Evolutionary conservation across 2,888 invertebrate genomes (phyloP), one percentile per base, ranked within the genome.

Genomic region (Eilema griseolum): DNA sequence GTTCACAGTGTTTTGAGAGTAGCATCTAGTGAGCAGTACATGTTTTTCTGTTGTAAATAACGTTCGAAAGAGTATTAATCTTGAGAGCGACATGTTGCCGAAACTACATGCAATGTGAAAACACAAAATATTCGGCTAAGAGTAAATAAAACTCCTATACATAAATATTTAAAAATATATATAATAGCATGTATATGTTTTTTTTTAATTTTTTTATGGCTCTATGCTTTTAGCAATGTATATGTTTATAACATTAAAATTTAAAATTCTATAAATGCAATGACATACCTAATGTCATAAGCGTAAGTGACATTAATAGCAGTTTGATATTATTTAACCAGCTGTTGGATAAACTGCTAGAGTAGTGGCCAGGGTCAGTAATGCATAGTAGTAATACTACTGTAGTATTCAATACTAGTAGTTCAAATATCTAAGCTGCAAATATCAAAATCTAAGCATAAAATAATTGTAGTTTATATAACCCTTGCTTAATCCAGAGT

Each of bases 1-100:
- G 82, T 95, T 93, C 31, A 95, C 77, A 59, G 78, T 61, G 76
- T 89, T 92, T 82, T 92, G 89, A 8, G 93, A 89, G 76, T 89
- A 89, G 81, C 83, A 86, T 80, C 84, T 88, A n/a, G 80, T 78
- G 14, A 86, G 61, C 26, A 83, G 67, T 60, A 77, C 77, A 65
- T 83, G 66, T 76, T 85, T 90, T 60, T 88, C 85, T 28, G 84
- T 70, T 66, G 79, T 85, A 74, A 83, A 82, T 37, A 93, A 56
- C 0, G 87, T 86, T 57, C 88, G 85, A 52, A 89, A 81, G 65
- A 74, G 75, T 67, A 84, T 67, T 67, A 86, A 64, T 75, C 86
- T 85, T 28, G 84, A 66, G 10, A 90, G 72, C n/a, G 88, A 89
- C 91, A 91, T 90, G 46, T 16, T 28, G 20, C n/a, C 12, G 31